These are phyloP conservation scores for Parasteatoda tepidariorum DNA, from an alignment of 1,140 invertebrate species.

Conservation along the genomic window DNA sequence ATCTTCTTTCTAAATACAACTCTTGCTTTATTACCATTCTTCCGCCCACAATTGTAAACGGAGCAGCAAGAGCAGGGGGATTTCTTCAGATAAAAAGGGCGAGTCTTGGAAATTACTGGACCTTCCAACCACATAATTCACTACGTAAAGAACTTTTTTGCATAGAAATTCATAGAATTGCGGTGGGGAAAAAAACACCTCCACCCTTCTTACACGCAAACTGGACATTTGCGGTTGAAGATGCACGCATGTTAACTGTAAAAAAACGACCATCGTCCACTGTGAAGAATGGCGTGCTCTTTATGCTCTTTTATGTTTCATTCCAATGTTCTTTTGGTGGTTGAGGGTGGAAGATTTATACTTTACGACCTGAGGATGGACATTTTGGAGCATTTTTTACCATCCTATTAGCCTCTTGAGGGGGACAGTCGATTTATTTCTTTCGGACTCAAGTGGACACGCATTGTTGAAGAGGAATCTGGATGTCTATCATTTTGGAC, in stretches of 20 bases:
- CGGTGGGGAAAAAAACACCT: background rate
- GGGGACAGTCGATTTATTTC: background rate
- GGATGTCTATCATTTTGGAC: background rate
- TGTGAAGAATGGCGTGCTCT: background rate
- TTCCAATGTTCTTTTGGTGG: background rate
- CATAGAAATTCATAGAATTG: background rate
- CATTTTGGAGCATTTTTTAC: background rate
- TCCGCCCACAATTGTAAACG: no score
- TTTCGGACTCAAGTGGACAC: background rate
- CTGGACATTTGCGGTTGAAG: conserved; percentile 9
- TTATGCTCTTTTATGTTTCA: background rate
- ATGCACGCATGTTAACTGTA: background rate
- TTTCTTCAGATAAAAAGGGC: background rate
- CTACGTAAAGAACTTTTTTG: background rate
- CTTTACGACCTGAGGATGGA: background rate
- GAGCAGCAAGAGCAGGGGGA: background rate
- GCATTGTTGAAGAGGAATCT: background rate
- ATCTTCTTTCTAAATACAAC: no score
- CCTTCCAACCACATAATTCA: background rate
- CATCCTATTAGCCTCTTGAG: background rate
- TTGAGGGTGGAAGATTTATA: background rate
- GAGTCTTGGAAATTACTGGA: background rate
- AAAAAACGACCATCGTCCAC: conserved; percentile 17
- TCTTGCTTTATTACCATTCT: no score
- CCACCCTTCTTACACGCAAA: conserved; percentile 2